phyloP scores from a whole-genome alignment of 1,140 invertebrate genomes.

The Drosophila pachea region DNA sequence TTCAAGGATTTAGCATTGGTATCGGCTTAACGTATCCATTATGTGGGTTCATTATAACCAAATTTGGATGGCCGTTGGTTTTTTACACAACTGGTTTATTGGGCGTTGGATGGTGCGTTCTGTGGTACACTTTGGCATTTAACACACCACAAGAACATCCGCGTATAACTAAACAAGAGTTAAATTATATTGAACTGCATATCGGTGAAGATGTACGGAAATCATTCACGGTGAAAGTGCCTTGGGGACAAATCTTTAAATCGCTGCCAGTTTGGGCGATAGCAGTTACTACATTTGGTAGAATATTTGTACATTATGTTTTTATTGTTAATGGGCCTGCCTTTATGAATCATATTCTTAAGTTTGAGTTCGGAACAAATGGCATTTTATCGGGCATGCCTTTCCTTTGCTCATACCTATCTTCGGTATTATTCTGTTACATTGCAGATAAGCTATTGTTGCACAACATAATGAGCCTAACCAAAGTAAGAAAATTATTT shows the following conservation, averaged over 20 bases:
- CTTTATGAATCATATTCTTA: slow-evolving; percentile 85
- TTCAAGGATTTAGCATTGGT: slow-evolving; percentile 88
- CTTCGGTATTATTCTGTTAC: slow-evolving; percentile 86
- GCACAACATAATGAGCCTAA: slow-evolving; percentile 81
- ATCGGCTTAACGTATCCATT: slow-evolving; percentile 86
- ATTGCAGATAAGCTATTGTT: slow-evolving; percentile 84
- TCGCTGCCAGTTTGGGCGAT: slow-evolving; percentile 91
- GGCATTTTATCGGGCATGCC: slow-evolving; percentile 84
- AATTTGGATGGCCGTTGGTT: slow-evolving; percentile 84
- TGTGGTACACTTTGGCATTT: slow-evolving; percentile 88
- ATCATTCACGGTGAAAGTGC: slow-evolving; percentile 79
- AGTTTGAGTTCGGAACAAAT: slow-evolving; percentile 85
- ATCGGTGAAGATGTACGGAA: slow-evolving; percentile 80
- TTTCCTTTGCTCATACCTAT: slow-evolving; percentile 85
- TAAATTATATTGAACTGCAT: slow-evolving; percentile 85
- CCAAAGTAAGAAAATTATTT: slow-evolving; percentile 85
- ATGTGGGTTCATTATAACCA: slow-evolving; percentile 85
- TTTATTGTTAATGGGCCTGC: slow-evolving; percentile 86
- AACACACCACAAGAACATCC: slow-evolving; percentile 87
- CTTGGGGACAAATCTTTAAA: slow-evolving; percentile 88
- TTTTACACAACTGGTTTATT: slow-evolving; percentile 87
- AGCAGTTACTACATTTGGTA: slow-evolving; percentile 85
- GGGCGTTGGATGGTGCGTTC: slow-evolving; percentile 82
- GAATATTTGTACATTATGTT: slow-evolving; percentile 87
- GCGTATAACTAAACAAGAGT: slow-evolving; percentile 85